phyloP scores from a whole-genome alignment of 2,113 vertebrate species.

The Xenotilapia caudafasciata region DNA sequence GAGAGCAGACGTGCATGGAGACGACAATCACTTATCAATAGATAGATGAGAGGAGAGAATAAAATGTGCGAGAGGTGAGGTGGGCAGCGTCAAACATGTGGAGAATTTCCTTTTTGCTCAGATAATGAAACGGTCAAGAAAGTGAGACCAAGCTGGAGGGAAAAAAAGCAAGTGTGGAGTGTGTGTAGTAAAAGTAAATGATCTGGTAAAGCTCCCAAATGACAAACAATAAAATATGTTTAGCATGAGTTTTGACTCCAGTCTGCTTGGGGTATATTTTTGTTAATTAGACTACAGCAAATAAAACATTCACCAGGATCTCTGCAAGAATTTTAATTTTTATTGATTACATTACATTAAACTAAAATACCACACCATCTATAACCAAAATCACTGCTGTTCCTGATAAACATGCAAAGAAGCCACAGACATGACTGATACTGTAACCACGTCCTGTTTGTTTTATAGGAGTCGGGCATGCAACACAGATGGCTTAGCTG shows the following conservation, averaged over 20 bases:
- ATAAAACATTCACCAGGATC: not conserved
- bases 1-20: not conserved
- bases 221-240: not conserved
- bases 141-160: not conserved
- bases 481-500: not conserved
- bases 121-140: not conserved
- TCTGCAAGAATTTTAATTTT: not conserved
- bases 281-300: not conserved
- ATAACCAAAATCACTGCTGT: not conserved
- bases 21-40: constrained; percentile 22
- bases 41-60: not conserved
- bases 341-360: not conserved
- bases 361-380: not conserved
- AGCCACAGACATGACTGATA: not conserved
- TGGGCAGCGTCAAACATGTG: not conserved
- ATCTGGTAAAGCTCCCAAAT: constrained; percentile 12
- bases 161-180: not conserved
- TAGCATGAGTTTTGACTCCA: not conserved
- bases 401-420: not conserved
- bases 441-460: not conserved
- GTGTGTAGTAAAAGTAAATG: constrained; percentile 34
- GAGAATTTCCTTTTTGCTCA: not conserved
- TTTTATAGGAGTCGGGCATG: not conserved
- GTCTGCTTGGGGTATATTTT: not conserved
- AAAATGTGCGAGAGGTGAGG: not conserved